phyloP scores from a whole-genome alignment of 2,797 vertebrate genomes.

The Phataginus tetradactyla region DNA sequence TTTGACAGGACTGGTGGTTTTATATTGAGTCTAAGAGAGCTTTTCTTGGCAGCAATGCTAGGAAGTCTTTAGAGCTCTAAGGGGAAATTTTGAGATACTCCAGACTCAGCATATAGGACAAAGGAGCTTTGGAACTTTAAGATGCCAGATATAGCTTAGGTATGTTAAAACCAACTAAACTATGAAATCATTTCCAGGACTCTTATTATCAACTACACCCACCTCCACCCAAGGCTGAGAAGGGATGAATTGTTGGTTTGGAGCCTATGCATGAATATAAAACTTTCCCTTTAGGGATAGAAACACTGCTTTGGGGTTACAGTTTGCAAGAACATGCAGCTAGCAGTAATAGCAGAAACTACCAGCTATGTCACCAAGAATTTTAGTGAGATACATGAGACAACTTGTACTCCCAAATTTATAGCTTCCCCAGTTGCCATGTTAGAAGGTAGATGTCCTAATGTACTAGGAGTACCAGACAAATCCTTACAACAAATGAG shows the following conservation, averaged over 20 bases:
- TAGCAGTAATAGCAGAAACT: neutral
- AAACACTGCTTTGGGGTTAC: neutral
- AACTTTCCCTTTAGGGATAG: neutral
- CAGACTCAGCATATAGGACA: neutral
- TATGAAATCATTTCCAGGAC: neutral
- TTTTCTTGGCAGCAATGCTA: neutral
- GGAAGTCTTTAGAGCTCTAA: neutral
- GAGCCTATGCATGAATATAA: neutral
- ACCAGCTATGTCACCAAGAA: neutral
- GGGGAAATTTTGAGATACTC: neutral
- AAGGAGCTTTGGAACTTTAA: neutral
- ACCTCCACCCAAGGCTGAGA: neutral
- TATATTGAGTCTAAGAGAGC: neutral
- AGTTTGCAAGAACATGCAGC: neutral
- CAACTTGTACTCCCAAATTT: neutral
- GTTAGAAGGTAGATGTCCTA: neutral
- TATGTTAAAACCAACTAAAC: neutral
- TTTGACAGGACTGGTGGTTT: neutral
- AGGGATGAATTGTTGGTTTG: neutral
- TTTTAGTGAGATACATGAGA: neutral
- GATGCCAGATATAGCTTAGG: neutral
- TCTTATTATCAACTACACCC: neutral
- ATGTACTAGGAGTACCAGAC: neutral
- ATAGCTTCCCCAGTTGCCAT: neutral
- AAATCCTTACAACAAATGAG: neutral